A percentile compares a stretch with the other conserved stretches of the same genome.
These are phyloP conservation scores for Yponomeuta malinellus DNA, from an alignment of 2,888 invertebrate genomes.

Conservation along the genomic window DNA sequence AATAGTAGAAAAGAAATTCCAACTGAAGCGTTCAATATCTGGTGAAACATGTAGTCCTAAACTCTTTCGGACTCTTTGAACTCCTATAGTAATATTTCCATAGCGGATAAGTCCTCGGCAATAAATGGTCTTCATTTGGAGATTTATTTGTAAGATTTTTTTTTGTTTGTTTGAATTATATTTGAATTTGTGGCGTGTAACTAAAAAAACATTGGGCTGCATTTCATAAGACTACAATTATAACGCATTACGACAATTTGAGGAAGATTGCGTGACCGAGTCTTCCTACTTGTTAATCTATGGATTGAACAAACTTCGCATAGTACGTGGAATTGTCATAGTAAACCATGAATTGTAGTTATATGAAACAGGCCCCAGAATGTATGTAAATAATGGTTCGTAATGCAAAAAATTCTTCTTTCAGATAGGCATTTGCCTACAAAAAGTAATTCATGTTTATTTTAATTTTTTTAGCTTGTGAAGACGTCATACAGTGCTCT, in stretches of 20 bases:
- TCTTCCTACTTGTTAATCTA: too few relatives aligned
- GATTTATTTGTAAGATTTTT: too few relatives aligned
- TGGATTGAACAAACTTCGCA: too few relatives aligned
- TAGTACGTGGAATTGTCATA: not conserved
- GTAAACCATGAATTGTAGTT: not conserved
- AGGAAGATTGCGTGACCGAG: too few relatives aligned
- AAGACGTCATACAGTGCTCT: conserved; percentile 63
- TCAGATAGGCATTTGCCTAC: not conserved
- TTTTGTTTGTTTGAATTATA: too few relatives aligned
- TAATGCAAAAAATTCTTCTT: too few relatives aligned
- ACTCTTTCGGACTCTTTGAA: not conserved
- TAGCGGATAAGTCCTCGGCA: not conserved
- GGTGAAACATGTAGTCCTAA: not conserved
- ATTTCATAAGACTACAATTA: too few relatives aligned
- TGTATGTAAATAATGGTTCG: too few relatives aligned
- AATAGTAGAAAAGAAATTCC: not conserved
- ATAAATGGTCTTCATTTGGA: not conserved
- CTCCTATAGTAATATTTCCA: not conserved
- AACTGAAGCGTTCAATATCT: not conserved
- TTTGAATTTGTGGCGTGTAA: too few relatives aligned
- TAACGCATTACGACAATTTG: too few relatives aligned
- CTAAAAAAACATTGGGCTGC: too few relatives aligned
- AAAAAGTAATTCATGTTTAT: not conserved
- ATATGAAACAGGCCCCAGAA: too few relatives aligned
- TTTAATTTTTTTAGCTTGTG: conserved; percentile 50